Evolutionary conservation across 2,113 vertebrate genomes (phyloP).

Genomic region (Otis tarda): DNA sequence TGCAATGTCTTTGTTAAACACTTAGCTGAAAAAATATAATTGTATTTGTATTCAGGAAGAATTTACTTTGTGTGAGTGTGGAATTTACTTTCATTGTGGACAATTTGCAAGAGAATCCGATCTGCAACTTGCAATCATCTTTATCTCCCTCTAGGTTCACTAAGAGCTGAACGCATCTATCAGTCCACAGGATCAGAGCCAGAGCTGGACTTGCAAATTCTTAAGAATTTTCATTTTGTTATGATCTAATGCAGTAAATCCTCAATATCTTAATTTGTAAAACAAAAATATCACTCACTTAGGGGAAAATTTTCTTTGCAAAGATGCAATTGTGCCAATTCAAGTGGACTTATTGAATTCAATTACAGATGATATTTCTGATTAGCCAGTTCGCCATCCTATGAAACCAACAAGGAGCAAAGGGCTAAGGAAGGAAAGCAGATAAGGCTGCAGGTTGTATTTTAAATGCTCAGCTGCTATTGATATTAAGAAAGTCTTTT

Average conservation of each 20-base stretch:
- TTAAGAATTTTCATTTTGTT: not conserved
- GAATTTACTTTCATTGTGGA: not conserved
- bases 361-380: not conserved
- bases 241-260: not conserved
- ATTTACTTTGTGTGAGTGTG: not conserved
- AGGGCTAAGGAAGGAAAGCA: not conserved
- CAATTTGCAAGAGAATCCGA: not conserved
- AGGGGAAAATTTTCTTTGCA: not conserved
- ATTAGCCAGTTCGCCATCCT: not conserved
- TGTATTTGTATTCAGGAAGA: not conserved
- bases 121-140: not conserved
- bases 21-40: not conserved
- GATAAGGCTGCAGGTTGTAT: not conserved
- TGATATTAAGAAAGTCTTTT: not conserved
- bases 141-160: not conserved
- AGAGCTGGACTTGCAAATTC: not conserved
- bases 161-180: not conserved
- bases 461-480: not conserved
- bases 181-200: not conserved
- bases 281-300: not conserved
- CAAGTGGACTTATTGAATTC: not conserved
- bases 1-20: not conserved
- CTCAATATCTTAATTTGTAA: not conserved
- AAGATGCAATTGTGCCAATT: not conserved
- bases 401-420: not conserved